Base-by-base conservation (phyloP, 2,888 invertebrate genomes). In the Yponomeuta evonymella region DNA sequence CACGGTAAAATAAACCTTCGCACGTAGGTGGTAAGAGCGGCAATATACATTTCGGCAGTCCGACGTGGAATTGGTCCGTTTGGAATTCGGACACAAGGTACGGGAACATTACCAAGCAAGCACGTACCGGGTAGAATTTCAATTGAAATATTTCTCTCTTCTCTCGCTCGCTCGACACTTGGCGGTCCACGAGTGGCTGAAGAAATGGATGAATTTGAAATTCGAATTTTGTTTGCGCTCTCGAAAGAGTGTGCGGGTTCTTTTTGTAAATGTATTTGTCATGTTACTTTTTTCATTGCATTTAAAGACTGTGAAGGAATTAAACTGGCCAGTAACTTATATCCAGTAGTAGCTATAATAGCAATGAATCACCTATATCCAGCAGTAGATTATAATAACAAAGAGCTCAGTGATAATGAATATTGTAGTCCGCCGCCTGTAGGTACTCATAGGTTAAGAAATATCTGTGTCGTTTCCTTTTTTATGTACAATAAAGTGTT, bases 181-280 rank as follows among this genome's bases (percentile, higher is more conserved):
- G 51, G 51, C 82, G 78, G 80, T 84, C 85, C 83, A 86, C 85
- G 84, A 84, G 83, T 77, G 74, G 76, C 76, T 77, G 76, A 79
- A 82, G 82, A 83, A 83, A 83, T 85, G 82, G 81, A 83, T 84
- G 84, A 86, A 88, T 88, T 87, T 86, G 74, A 87, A 87, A 89
- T 87, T 84, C 82, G 84, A 83, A 86, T 82, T 83, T 78, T 79
- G 73, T 70, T 70, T 65, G 65, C 67, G 67, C 33, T 67, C 64
- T 64, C 64, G 64, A 64, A 64, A 30, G 64, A 15, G 51, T 51
- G 51, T 12, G 51, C 51, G 51, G 51, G 51, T 58, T 58, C 51
- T 58, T 64, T 80, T 82, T 81, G 77, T 71, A 73, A 73, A 75
- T 64, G 29, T 29, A 58, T 58, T 58, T 58, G 15, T 58, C 51